phyloP scores from a whole-genome alignment of 2,113 vertebrate species.

The Salminus brasiliensis region DNA sequence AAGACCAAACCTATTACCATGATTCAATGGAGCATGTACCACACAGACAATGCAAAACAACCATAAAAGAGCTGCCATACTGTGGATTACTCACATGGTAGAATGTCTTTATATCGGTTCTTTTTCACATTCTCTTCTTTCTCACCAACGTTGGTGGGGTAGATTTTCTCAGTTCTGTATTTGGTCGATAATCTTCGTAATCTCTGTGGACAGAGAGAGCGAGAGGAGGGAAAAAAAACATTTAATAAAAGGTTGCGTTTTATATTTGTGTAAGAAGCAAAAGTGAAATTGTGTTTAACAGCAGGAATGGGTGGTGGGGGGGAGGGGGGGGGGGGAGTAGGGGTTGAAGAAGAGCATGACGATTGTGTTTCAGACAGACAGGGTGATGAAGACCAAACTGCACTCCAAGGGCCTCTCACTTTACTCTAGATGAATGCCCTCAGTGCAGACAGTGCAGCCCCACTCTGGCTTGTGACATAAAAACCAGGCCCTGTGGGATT shows the following conservation, averaged over 20 bases:
- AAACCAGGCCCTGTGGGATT: neutral
- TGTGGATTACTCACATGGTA: constrained; percentile 87
- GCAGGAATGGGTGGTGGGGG: neutral
- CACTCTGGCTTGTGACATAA: neutral
- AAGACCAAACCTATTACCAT: neutral
- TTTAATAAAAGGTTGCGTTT: neutral
- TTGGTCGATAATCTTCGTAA: constrained; percentile 95
- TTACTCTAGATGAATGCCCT: neutral
- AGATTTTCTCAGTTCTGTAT: constrained; percentile 97
- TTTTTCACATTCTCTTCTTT: constrained; percentile 98
- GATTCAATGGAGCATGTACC: neutral
- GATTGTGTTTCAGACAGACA: neutral
- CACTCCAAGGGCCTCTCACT: neutral
- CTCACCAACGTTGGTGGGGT: constrained; percentile 93
- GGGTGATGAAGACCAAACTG: neutral
- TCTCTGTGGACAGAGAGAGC: constrained; percentile 75
- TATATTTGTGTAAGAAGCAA: neutral
- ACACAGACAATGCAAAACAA: neutral
- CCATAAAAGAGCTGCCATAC: neutral
- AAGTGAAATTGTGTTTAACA: neutral
- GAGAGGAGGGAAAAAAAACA: constrained; percentile 18
- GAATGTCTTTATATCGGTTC: constrained; percentile 98
- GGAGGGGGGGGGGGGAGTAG: neutral
- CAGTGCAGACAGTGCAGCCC: neutral
- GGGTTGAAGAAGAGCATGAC: neutral